Conservation (phyloP, 2,113 vertebrate species). For the Gallinago media region DNA sequence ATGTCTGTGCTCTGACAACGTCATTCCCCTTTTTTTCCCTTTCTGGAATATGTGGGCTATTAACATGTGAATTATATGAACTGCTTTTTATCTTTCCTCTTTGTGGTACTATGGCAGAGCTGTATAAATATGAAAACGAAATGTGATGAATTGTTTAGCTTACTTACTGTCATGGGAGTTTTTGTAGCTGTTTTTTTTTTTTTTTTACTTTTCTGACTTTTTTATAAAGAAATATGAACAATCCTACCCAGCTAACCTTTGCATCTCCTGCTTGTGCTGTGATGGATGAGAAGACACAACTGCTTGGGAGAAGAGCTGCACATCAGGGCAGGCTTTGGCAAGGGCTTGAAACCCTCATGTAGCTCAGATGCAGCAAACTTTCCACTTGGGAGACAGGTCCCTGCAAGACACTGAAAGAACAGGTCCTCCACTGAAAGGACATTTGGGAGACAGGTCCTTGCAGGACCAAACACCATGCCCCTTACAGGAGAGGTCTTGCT, state of each 20-base stretch:
- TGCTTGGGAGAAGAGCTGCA: background rate
- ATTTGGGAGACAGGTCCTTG: background rate
- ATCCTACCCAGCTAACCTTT: background rate
- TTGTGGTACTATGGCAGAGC: background rate
- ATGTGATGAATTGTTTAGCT: background rate
- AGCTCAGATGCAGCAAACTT: background rate
- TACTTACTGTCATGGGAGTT: background rate
- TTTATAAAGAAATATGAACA: background rate
- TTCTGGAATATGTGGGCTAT: background rate
- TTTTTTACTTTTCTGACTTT: background rate
- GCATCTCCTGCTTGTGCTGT: background rate
- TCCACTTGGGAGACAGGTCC: background rate
- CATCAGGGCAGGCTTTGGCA: background rate
- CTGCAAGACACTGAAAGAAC: background rate
- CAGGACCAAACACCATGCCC: background rate
- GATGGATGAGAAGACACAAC: background rate
- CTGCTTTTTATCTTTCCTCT: constrained; percentile 33
- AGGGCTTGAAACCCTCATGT: background rate
- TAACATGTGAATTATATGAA: constrained; percentile 22
- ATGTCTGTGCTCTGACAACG: background rate
- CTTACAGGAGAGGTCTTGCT: background rate
- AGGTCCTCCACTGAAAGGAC: no score
- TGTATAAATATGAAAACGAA: constrained; percentile 6
- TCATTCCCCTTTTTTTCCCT: background rate
- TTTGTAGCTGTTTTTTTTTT: background rate